Base-by-base conservation (phyloP, 1,140 invertebrate genomes). In the Papilio dardanus region DNA sequence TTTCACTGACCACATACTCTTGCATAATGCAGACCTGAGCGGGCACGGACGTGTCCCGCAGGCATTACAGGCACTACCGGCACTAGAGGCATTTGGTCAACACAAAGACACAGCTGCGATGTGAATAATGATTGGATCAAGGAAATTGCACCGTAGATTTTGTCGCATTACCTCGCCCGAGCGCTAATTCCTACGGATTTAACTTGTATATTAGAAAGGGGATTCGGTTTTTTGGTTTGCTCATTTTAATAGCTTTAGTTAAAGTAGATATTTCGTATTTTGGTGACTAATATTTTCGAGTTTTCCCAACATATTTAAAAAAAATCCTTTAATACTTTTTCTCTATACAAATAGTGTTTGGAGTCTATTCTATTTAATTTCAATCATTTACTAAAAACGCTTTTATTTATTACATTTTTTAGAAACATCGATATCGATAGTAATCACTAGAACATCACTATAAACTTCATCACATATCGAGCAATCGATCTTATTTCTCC, bases 11-110 rank as follows among this genome's bases (percentile, higher is more conserved):
- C 86, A 79, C 85, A 81, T 77, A 79, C 54, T 77, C 86, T 88
- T 92, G 85, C 81, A 86, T 87, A 90, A 92, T 91, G 89, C 89
- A 88, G 77, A 80, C 75, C 80, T 79, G 79, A 83, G 77, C 80
- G 80, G 77, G 3, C 28, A 31, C 79, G 58, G 35, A 75, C 67
- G 68, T 65, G 82, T 85, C 87, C 86, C 82, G 74, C 74, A 83
- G 80, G 79, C 10, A 10, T 21, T 8, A 3, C 28, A 5, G 40
- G 16, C 40, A 42, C 42, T 46, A 19, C 42, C n/a, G 42, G 67
- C 37, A 35, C 33, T 69, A 76, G 77, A 58, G 75, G 84, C 88
- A 86, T 86, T 86, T 85, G 87, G 81, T 83, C 77, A 30, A 42
- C 37, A 50, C 69, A 71, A 71, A 71, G 76, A 46, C 77, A 40